Base-by-base conservation (phyloP, 1,140 invertebrate genomes). In the Philopotamus ludificatus region DNA sequence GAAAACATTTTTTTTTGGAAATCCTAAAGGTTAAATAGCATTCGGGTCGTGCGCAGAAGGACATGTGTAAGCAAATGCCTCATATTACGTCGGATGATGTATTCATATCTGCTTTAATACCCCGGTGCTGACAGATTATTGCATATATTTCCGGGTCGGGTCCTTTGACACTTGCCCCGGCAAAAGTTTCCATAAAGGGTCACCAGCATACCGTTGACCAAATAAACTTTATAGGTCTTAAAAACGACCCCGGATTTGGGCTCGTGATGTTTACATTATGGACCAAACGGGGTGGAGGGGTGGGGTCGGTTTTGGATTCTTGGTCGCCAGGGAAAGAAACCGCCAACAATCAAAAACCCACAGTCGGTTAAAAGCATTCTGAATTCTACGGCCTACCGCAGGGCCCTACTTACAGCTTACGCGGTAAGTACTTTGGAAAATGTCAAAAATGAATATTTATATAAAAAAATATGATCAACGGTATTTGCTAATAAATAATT, bases 221-320 rank as follows among this genome's bases (percentile, higher is more conserved):
- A 47, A 47, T 47, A 47, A 47, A 47, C 44, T 47, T 47, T 47
- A 47, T n/a, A n/a, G 18, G 44, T 8, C 18, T 16, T 47, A 9
- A 47, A 47, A 47, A 47, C 8, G 8, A 16, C 4, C 44, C 4
- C 8, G 28, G 28, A 34, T 34, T 34, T 34, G 12, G 28, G 28
- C 28, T 34, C 12, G 28, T 34, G 44, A 47, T 47, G 44, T 47
- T 47, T 47, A 47, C 44, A 47, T 47, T 47, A 47, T 47, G 44
- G 18, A n/a, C n/a, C 12, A 12, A 34, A 34, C 4, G 28, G 28
- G 28, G 28, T 34, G 28, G 28, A 34, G 12, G 28, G 28, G 4
- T n/a, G n/a, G 44, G 4, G 44, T 12, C 44, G 4, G 34, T 34
- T 7, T 34, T 4, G 4, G 28, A 34, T 4, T 7, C 4, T 12